Evolutionary conservation across 2,797 vertebrate genomes (phyloP), one percentile per base, ranked within the genome.

Genomic region (Heliangelus exortis): DNA sequence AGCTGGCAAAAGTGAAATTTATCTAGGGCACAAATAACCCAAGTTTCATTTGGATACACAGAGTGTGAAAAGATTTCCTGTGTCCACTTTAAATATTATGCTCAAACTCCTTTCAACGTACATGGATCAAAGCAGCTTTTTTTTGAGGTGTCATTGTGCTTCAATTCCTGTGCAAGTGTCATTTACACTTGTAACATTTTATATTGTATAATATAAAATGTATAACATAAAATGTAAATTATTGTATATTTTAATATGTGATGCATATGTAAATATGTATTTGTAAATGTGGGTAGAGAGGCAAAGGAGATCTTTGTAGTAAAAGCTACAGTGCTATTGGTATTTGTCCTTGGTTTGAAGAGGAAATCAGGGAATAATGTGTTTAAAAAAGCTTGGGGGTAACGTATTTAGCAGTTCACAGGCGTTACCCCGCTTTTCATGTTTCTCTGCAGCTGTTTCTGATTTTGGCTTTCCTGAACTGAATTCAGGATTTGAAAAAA

Each of bases 111-210:
- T 43, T 54, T 28, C 22, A 14, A 61, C 3, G 2, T 28, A 48
- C 0, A 0, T 33, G 11, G 18, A n/a, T 36, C 34, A 62, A 47
- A 68, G 19, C 12, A 50, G n/a, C 15, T 7, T 62, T 8, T 15
- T 6, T 2, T 19, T 6, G 2, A 20, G 9, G 15, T 36, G 18
- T 6, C 15, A 8, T 20, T 54, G 11, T 54, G 13, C 25, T 67
- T 68, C 47, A 34, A 5, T 4, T 59, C 7, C 21, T 33, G 12
- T 48, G 31, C 10, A 2, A 33, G 25, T 10, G 5, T 54, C 45
- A 73, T n/a, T n/a, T n/a, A n/a, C n/a, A n/a, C n/a, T n/a, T n/a
- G n/a, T n/a, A n/a, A n/a, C n/a, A n/a, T n/a, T n/a, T n/a, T n/a
- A n/a, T n/a, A n/a, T n/a, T n/a, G n/a, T n/a, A n/a, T n/a, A n/a